Base-by-base conservation (phyloP, 2,113 vertebrate genomes). In the Lamprologus speciosus region DNA sequence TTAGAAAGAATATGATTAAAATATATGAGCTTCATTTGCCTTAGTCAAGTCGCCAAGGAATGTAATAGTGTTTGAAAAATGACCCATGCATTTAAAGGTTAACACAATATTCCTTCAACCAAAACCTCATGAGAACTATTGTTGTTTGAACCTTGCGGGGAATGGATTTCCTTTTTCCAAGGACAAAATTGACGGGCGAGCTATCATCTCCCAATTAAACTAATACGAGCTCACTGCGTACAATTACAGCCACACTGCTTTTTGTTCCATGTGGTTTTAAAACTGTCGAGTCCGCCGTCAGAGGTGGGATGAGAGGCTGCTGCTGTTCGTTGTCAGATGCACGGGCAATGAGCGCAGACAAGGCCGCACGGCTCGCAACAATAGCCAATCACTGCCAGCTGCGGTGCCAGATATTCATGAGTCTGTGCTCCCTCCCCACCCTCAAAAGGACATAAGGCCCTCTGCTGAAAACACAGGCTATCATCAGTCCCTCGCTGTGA, bases 351-450 rank as follows among this genome's bases (percentile, higher is more conserved):
- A 78, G 83, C 58, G 53, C 78, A 85, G 86, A 89, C 91, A 87
- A 92, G 93, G 90, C 91, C 70, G 9, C 87, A 60, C 31, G 19
- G 50, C 80, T 81, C 28, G 4, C 81, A 85, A 80, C 92, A 82
- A 88, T 26, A 50, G 78, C 88, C 85, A 85, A 81, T 91, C 87
- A 84, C 90, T 87, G 88, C 86, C 92, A 87, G 82, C 85, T 31
- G 80, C 83, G 0, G 58, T 81, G 80, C 75, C 89, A 73, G 65
- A 91, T 80, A 90, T 93, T 88, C 87, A 90, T 92, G 94, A 92
- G 75, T 85, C 90, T 85, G 70, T 65, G 28, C 9, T 7, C 42
- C 45, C 58, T 35, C 89, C 87, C 86, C 94, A 93, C 60, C 17
- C 17, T 12, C 33, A 65, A 65, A 65, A 94, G 91, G 92, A 83